Evolutionary conservation across 2,888 invertebrate genomes (phyloP).

Genomic region (Caenorhabditis angaria): DNA sequence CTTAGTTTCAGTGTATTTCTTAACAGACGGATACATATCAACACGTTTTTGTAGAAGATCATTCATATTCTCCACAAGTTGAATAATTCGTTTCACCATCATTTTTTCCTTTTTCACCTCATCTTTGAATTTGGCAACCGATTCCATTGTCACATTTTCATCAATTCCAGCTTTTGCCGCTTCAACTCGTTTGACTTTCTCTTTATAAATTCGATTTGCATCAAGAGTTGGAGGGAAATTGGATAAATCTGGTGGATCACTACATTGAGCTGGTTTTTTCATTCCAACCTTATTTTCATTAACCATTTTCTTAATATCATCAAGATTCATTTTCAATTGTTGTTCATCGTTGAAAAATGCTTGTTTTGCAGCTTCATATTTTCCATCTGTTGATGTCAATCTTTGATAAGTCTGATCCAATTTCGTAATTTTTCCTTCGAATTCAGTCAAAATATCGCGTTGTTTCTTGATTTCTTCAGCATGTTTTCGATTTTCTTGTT

Average conservation of each 20-base stretch:
- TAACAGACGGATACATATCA: constrained; percentile 36
- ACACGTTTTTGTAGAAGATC: constrained; percentile 17
- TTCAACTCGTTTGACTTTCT: constrained; percentile 10
- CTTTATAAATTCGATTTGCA: not conserved
- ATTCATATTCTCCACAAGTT: not conserved
- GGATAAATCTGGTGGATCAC: constrained; percentile 26
- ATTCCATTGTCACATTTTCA: constrained; percentile 18
- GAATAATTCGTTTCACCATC: not conserved
- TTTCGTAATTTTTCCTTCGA: not conserved
- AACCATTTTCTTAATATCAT: constrained; percentile 10
- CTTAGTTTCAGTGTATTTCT: constrained; percentile 42
- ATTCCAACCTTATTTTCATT: constrained; percentile 8
- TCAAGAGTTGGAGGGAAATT: constrained; percentile 23
- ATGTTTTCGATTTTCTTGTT: constrained; percentile 2
- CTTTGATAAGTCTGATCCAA: not conserved
- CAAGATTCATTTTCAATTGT: constrained; percentile 13
- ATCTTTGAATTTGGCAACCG: constrained; percentile 24
- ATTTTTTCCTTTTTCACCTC: constrained; percentile 5
- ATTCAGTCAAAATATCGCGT: constrained; percentile 3
- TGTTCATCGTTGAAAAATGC: constrained; percentile 15
- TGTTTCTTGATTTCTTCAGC: not conserved
- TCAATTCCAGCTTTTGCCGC: constrained; percentile 15
- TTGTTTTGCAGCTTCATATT: constrained; percentile 6
- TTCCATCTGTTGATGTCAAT: not conserved
- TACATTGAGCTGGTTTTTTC: constrained; percentile 8